phyloP scores from a whole-genome alignment of 2,888 invertebrate species.

The Melinaea menophilus region DNA sequence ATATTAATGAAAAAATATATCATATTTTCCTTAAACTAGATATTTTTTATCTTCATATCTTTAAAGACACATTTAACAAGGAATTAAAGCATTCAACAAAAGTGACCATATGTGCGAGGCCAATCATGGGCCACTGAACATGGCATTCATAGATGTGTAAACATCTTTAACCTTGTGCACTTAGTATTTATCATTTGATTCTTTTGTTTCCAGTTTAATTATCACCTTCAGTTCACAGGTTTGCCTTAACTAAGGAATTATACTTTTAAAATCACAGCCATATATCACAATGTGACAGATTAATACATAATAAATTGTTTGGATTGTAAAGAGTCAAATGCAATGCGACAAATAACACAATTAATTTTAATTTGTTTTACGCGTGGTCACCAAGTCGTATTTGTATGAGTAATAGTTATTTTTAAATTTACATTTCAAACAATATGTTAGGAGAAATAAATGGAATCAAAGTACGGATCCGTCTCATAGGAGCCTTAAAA shows the following conservation, averaged over 20 bases:
- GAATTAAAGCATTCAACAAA: slow-evolving; percentile 6
- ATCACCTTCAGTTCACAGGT: slow-evolving; percentile 23
- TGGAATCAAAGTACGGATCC: too few species aligned
- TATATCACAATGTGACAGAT: slow-evolving; percentile 17
- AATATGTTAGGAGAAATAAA: too few species aligned
- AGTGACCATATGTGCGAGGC: slow-evolving; percentile 30
- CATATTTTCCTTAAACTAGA: too few species aligned
- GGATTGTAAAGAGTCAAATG: not conserved
- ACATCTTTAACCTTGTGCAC: slow-evolving; percentile 32
- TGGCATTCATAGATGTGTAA: slow-evolving; percentile 40
- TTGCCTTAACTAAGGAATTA: slow-evolving; percentile 13
- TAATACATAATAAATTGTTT: slow-evolving; percentile 8
- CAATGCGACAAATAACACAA: not conserved
- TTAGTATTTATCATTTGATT: slow-evolving; percentile 36
- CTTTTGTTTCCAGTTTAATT: slow-evolving; percentile 39
- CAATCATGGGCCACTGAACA: slow-evolving; percentile 40
- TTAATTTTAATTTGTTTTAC: not conserved
- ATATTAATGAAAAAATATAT: too few species aligned
- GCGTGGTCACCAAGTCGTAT: too few species aligned
- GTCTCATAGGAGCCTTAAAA: too few species aligned
- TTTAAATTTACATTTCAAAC: too few species aligned
- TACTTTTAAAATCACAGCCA: not conserved
- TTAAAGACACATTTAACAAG: not conserved
- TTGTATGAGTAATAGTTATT: too few species aligned
- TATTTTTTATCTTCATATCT: not conserved